A percentile compares a stretch with the other conserved stretches of the same genome.
Conservation (phyloP, 1,140 invertebrate genomes). For the Drosophila mayri region DNA sequence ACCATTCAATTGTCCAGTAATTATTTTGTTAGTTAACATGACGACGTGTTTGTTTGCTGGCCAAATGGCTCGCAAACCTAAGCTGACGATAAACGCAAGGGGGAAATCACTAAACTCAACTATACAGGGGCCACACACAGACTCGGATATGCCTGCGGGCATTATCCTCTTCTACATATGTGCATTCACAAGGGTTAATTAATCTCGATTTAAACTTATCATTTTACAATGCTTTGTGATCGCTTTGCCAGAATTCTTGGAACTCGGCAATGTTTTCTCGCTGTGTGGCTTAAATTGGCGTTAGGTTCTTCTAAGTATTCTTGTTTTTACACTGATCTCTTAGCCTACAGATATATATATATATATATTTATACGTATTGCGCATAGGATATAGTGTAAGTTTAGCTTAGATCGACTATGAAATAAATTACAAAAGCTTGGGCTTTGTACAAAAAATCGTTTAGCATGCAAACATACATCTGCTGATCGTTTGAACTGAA, state of each 20-base stretch:
- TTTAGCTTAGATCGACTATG: conserved; percentile 64
- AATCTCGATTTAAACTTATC: conserved; percentile 47
- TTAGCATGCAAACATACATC: conserved; percentile 21
- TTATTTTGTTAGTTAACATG: conserved; percentile 79
- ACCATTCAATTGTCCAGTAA: conserved; percentile 65
- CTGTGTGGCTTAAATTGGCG: conserved; percentile 73
- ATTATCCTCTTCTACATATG: conserved; percentile 17
- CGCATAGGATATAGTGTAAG: conserved; percentile 46
- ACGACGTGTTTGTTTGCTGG: conserved; percentile 77
- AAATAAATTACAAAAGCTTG: conserved; percentile 83
- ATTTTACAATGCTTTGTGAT: conserved; percentile 48
- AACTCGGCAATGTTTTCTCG: conserved; percentile 52
- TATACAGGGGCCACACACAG: conserved; percentile 62
- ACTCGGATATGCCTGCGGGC: conserved; percentile 23
- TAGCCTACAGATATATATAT: conserved; percentile 40
- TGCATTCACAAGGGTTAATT: conserved; percentile 35
- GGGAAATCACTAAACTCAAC: conserved; percentile 60
- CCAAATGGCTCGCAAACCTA: conserved; percentile 56
- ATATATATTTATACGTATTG: conserved; percentile 40
- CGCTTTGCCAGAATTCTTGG: conserved; percentile 65
- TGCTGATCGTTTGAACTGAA: conserved; percentile 34
- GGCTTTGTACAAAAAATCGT: conserved; percentile 70
- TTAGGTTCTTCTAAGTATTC: conserved; percentile 77
- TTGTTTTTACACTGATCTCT: conserved; percentile 70
- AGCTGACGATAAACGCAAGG: conserved; percentile 51